These are phyloP conservation scores for Oceanites oceanicus DNA, from an alignment of 2,113 vertebrate species.

Conservation along the genomic window DNA sequence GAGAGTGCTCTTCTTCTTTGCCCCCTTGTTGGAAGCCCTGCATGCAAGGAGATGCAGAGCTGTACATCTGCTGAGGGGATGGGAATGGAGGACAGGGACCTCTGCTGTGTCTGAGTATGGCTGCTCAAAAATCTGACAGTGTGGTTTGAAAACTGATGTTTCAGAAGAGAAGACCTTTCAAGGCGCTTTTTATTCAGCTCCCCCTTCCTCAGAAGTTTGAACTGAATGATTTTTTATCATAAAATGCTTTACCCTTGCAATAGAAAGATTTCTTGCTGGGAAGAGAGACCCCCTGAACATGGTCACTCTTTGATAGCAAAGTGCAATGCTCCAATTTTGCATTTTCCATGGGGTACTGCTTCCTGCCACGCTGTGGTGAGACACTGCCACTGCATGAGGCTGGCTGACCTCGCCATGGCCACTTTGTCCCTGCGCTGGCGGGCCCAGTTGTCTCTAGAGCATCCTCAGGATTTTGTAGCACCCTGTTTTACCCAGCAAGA, in stretches of 20 bases:
- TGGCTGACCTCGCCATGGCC: background rate
- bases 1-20: background rate
- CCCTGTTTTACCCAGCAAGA: accelerated
- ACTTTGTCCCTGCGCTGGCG: accelerated
- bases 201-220: background rate
- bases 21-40: background rate
- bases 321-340: background rate
- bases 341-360: background rate
- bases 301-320: background rate
- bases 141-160: background rate
- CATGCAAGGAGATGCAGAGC: background rate
- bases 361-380: background rate
- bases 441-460: background rate
- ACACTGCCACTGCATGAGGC: background rate
- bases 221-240: background rate
- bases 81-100: background rate
- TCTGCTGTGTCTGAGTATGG: background rate
- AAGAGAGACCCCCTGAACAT: background rate
- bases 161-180: background rate
- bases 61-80: background rate
- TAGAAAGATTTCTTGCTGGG: background rate
- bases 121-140: background rate
- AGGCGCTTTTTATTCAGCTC: background rate
- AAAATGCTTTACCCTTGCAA: background rate
- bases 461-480: background rate